Evolutionary conservation across 1,140 invertebrate species (phyloP).

Genomic region (Platyscapa corneri): DNA sequence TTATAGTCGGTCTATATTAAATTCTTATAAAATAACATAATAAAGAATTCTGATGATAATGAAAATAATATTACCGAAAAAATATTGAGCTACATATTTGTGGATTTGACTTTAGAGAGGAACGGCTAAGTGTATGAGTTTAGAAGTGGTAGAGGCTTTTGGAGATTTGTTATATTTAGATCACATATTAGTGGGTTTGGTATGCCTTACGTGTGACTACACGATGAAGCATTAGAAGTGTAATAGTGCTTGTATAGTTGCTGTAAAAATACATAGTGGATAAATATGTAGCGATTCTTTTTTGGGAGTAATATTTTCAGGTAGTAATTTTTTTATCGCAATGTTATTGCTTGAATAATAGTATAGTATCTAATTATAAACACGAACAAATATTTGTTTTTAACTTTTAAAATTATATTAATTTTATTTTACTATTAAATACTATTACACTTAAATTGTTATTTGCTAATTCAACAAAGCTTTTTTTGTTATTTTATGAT

Average conservation of each 20-base stretch:
- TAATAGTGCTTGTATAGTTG: not conserved
- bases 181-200: constrained; percentile 1
- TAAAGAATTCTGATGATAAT: too few species aligned
- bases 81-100: too few species aligned
- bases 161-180: constrained; percentile 26
- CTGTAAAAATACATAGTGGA: too few species aligned
- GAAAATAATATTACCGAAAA: too few species aligned
- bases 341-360: too few species aligned
- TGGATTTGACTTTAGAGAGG: not conserved
- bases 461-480: not conserved
- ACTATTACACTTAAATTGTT: not conserved
- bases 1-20: too few species aligned
- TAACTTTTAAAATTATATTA: too few species aligned
- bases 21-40: too few species aligned
- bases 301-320: not conserved
- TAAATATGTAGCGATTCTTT: not conserved
- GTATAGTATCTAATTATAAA: too few species aligned
- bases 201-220: not conserved
- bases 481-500: not conserved
- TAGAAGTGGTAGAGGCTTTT: constrained; percentile 12
- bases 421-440: too few species aligned
- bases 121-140: not conserved
- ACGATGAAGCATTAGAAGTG: not conserved
- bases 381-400: too few species aligned
- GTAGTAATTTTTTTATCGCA: not conserved